Base-by-base conservation (phyloP, 2,113 vertebrate genomes). In the Mirza zaza region DNA sequence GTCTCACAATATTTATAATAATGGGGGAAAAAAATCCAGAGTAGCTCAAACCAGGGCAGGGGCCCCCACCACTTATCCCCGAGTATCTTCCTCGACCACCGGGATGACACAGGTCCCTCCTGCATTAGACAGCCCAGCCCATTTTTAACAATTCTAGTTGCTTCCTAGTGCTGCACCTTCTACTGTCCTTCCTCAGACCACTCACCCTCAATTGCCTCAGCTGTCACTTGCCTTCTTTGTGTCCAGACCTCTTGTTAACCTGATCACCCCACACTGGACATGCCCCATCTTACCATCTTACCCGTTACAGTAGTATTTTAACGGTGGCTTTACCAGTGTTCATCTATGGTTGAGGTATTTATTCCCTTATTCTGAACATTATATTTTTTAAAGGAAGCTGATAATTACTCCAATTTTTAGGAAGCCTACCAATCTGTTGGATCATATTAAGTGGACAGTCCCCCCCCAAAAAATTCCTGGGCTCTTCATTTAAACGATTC, bases 241-340 rank as follows among this genome's bases (percentile, higher is more conserved):
- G 12, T 48, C 79, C 50, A 59, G 57, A 68, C 75, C 59, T 42
- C 82, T 23, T 1, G 0, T 6, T 11, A 34, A 65, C 32, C 39
- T 12, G 6, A 34, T 20, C 23, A 0, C 71, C 36, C 14, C 21
- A 10, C 45, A 6, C 27, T 3, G 12, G n/a, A 20, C 17, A 6
- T 1, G 12, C n/a, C 4, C 3, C n/a, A 1, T 14, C 6, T 0
- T 70, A 1, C 50, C 32, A 12, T 4, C 0, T 5, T 76, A n/a
- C 45, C 61, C 14, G 55, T 90, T 36, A 6, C 27, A 17, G 79
- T 11, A 34, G 21, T 36, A 9, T n/a, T 80, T 80, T 45, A 32
- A 27, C 25, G 34, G 8, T 32, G 59, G 8, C 5, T 23, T 89
- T 39, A 34, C 85, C 18, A 13, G 5, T 8, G 48, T 70, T 70